These are phyloP conservation scores for Drosophila orosa DNA, from an alignment of 1,140 invertebrate species.

Conservation along the genomic window DNA sequence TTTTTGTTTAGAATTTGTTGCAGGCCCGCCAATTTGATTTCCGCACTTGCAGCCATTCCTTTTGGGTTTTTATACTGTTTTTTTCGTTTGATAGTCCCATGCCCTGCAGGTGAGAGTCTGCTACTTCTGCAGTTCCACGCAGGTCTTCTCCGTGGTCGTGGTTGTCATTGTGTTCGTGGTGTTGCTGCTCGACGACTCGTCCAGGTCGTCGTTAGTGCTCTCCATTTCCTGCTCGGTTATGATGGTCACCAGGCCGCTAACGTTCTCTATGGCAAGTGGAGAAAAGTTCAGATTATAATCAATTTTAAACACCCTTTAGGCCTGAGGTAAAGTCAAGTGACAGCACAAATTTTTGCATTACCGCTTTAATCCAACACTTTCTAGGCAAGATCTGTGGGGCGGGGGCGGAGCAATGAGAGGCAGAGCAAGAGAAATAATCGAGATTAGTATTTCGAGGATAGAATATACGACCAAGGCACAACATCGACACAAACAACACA, in stretches of 20 bases:
- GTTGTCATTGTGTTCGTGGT: slow-evolving; percentile 67
- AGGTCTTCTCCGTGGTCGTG: slow-evolving; percentile 71
- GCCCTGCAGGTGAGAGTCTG: slow-evolving; percentile 21
- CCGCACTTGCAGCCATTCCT: slow-evolving; percentile 25
- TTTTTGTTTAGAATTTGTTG: slow-evolving; percentile 53
- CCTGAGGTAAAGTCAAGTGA: slow-evolving; percentile 9
- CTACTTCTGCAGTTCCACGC: slow-evolving; percentile 66
- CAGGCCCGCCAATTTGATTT: slow-evolving; percentile 54
- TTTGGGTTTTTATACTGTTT: slow-evolving; percentile 31
- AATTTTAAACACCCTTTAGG: fast-evolving
- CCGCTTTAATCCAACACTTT: slow-evolving; percentile 62
- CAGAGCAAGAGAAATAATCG: slow-evolving; percentile 64
- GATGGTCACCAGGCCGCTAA: slow-evolving; percentile 91
- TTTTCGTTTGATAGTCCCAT: slow-evolving; percentile 21
- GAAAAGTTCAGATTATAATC: slow-evolving; percentile 1
- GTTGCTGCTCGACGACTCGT: slow-evolving; percentile 62
- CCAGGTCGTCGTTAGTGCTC: slow-evolving; percentile 50
- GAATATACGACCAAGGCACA: slow-evolving; percentile 16
- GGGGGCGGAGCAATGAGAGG: slow-evolving; percentile 19
- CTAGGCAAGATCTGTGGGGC: slow-evolving; percentile 64
- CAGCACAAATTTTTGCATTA: slow-evolving; percentile 59
- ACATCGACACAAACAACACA: slow-evolving; percentile 50
- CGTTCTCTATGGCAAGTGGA: slow-evolving; percentile 84
- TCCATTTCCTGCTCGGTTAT: slow-evolving; percentile 91
- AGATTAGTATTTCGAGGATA: slow-evolving; percentile 56